Evolutionary conservation across 2,113 vertebrate genomes (phyloP).

Genomic region (Himantopus leucocephalus): DNA sequence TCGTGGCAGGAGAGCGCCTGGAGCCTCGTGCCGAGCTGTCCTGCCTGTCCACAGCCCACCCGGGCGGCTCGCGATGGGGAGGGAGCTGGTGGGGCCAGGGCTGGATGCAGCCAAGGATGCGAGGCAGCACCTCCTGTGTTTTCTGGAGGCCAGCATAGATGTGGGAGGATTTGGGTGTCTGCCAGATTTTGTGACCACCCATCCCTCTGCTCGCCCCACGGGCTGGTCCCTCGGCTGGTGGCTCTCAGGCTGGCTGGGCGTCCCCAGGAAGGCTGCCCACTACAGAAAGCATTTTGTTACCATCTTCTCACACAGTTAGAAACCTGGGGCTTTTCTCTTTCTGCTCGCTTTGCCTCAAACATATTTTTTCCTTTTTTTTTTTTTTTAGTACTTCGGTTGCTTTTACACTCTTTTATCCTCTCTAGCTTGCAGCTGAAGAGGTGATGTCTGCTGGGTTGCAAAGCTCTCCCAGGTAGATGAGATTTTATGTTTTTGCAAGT

Average conservation of each 20-base stretch:
- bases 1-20: not conserved
- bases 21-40: fast-evolving
- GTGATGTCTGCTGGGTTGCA: not conserved
- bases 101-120: not conserved
- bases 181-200: not conserved
- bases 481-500: constrained; percentile 37
- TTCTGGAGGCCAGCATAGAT: not conserved
- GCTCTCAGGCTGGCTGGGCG: not conserved
- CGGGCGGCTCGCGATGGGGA: fast-evolving
- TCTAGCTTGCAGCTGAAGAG: not conserved
- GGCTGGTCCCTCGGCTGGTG: fast-evolving
- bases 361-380: not conserved
- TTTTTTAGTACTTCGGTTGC: not conserved
- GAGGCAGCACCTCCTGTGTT: not conserved
- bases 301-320: not conserved
- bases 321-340: not conserved
- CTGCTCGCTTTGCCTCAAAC: not conserved
- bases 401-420: not conserved
- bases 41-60: not conserved
- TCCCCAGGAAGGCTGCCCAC: not conserved
- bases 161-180: not conserved
- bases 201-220: not conserved
- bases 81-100: not conserved
- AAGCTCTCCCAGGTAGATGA: constrained; percentile 27
- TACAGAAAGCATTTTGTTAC: fast-evolving